Base-by-base conservation (phyloP, 2,797 vertebrate genomes). In the Trachurus trachurus region DNA sequence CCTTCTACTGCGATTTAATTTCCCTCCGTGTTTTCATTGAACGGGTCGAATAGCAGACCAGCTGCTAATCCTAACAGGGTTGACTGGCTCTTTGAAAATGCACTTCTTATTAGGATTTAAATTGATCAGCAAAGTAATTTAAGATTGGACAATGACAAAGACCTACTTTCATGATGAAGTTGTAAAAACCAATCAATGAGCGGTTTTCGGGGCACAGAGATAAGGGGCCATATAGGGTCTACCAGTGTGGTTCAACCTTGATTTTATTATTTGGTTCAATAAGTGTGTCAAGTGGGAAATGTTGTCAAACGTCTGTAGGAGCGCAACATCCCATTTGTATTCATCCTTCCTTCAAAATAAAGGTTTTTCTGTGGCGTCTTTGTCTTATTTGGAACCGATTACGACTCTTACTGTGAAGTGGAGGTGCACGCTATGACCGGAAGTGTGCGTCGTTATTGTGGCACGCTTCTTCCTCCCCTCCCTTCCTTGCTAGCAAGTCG, bases 391-490 rank as follows among this genome's bases (percentile, higher is more conserved):
- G 1, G 12, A 17, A 31, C 0, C 0, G 0, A 37, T 34, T 21
- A 5, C 3, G 31, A 29, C 63, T 42, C 83, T 93, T 92, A 68
- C 21, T 90, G 0, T 91, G 90, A 89, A 87, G 26, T 34, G 3
- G 2, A 6, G 6, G 3, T 1, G 1, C 22, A 39, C 31, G 9
- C 22, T 0, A 2, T 31, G 0, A 67, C 76, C 89, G 91, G 93
- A 94, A 86, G 21, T 65, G 11, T 0, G 0, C 6, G 6, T 5
- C 34, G 12, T 82, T 83, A 73, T 88, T 80, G 52, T 61, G 26
- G 50, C 71, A 80, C 57, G 77, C 53, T 71, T 40, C 57, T 82
- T 87, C 71, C 74, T 71, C 53, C 22, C 57, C 26, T 74, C 62
- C 61, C 63, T 71, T 64, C 47, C 19, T 21, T 74, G 89, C 78